Evolutionary conservation across 1,140 invertebrate species (phyloP).

Genomic region (Magallana angulata): DNA sequence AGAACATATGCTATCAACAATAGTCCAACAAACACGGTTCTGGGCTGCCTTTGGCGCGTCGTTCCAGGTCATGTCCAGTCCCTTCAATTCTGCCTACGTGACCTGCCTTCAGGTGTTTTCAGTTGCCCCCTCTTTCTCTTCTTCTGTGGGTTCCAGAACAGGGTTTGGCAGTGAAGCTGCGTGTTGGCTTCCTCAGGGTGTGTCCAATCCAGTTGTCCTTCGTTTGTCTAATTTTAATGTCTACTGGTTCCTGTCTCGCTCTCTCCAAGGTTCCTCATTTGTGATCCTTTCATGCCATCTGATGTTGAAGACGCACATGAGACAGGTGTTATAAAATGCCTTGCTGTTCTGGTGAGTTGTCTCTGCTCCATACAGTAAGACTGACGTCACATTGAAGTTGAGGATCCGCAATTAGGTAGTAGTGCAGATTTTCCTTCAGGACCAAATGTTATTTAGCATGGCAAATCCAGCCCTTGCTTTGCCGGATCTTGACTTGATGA

Average conservation of each 20-base stretch:
- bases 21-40: not conserved
- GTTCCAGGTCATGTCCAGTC: not conserved
- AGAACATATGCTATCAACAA: conserved; percentile 1
- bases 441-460: conserved; percentile 36
- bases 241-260: conserved; percentile 38
- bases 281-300: conserved; percentile 51
- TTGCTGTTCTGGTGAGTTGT: not conserved
- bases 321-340: conserved; percentile 28
- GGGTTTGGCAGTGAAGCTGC: conserved; percentile 48
- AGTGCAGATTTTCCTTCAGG: conserved; percentile 3
- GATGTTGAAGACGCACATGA: conserved; percentile 45
- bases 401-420: conserved; percentile 40
- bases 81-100: not conserved
- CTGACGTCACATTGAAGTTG: conserved; percentile 40
- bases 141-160: conserved; percentile 49
- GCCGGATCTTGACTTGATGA: conserved; percentile 15
- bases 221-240: conserved; percentile 17
- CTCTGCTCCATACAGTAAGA: conserved; percentile 37
- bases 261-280: conserved; percentile 47
- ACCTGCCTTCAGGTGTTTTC: not conserved
- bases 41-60: not conserved
- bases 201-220: conserved; percentile 59
- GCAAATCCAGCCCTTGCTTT: conserved; percentile 37
- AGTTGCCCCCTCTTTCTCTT: conserved; percentile 40
- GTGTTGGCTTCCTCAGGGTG: conserved; percentile 45